Evolutionary conservation across 1,140 invertebrate species (phyloP), one percentile per base, ranked within the genome.

Genomic region (Drosophila santomea): DNA sequence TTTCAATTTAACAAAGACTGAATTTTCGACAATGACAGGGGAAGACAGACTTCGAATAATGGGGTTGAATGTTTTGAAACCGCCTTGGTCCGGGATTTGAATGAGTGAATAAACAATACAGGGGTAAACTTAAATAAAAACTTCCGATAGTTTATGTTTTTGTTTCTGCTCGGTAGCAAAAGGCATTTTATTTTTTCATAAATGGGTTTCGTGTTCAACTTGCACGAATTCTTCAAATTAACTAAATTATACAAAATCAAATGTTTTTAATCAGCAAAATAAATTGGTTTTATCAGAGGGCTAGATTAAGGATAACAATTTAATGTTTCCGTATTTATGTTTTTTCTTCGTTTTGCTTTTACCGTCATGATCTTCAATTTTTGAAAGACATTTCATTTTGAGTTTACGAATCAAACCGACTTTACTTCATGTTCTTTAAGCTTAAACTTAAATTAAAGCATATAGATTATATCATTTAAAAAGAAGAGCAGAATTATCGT

Each of bases 171-270:
- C 56, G 17, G 39, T 59, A 86, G 68, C 82, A 85, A 85, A 74
- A 85, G 78, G 82, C 83, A 72, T 86, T 80, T 82, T 88, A 68
- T 86, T 66, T 39, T 78, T 88, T 88, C 66, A 74, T 80, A 50
- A 61, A 56, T 63, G 54, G 48, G 35, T 52, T 73, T 60, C 52
- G 32, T 75, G 63, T 35, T 38, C 2, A 23, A 48, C 51, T 50
- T 25, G 25, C 64, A 71, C 67, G 44, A 71, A 50, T 67, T 62
- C 60, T 68, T 81, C 73, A 85, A 85, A 88, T 85, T 88, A 67
- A 82, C 82, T 85, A 88, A 85, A 72, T 75, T 75, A 66, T 51
- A 51, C 39, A 75, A 66, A 77, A 66, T 44, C 38, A 73, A 63
- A 57, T 48, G 45, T 56, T 59, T 60, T 66, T 11, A 47, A 57